phyloP scores from a whole-genome alignment of 2,113 vertebrate species.

The Fukomys damarensis region DNA sequence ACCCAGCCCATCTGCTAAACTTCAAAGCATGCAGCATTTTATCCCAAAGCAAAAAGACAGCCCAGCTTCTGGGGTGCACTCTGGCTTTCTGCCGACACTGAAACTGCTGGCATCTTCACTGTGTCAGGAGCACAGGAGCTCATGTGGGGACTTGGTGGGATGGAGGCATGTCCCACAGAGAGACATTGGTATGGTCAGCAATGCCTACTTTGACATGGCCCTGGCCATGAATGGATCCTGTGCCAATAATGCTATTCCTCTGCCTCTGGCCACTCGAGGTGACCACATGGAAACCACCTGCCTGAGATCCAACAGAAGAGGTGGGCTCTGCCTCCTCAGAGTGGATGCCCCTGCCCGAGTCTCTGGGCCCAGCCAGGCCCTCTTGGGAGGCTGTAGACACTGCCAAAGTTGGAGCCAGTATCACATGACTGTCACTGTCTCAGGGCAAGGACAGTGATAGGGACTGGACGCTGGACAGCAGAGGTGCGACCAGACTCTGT shows the following conservation, averaged over 20 bases:
- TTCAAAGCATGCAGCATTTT: not conserved
- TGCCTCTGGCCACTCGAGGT: not conserved
- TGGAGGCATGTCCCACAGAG: rapidly evolving
- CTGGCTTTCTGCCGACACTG: not conserved
- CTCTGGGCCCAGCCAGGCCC: not conserved
- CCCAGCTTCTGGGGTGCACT: not conserved
- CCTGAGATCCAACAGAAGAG: not conserved
- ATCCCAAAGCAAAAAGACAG: not conserved
- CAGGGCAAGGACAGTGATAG: not conserved
- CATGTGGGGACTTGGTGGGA: not conserved
- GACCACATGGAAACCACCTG: not conserved
- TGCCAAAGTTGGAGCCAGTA: rapidly evolving
- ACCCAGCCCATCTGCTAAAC: not conserved
- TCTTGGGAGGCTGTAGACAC: not conserved
- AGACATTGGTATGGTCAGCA: rapidly evolving
- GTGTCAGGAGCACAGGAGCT: not conserved
- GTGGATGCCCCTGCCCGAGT: no score
- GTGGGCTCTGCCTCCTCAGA: not conserved
- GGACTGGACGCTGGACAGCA: not conserved
- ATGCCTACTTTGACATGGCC: no score
- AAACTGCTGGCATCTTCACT: not conserved
- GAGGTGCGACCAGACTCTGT: not conserved
- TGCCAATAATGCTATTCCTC: rapidly evolving
- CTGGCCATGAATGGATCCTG: not conserved
- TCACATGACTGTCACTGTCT: not conserved